Conservation (phyloP, 2,113 vertebrate species). For the Notothenia rossii region DNA sequence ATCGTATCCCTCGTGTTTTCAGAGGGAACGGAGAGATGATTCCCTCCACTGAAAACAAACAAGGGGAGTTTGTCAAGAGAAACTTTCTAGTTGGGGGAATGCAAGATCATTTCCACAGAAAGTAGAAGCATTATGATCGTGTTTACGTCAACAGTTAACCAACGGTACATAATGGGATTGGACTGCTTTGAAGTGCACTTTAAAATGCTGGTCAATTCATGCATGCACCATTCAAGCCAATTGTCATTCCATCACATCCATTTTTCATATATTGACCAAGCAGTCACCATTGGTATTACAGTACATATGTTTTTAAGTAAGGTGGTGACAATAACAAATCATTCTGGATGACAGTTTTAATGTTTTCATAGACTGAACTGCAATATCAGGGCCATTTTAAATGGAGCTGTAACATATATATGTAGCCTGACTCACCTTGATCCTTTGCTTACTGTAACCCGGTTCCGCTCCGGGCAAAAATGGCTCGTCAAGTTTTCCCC, state of each 20-base stretch:
- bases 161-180: conserved; percentile 33
- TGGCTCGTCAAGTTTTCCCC: conserved; percentile 15
- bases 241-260: conserved; percentile 67
- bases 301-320: conserved; percentile 23
- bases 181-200: conserved; percentile 53
- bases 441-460: conserved; percentile 13
- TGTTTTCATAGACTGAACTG: not conserved
- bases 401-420: not conserved
- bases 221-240: conserved; percentile 72
- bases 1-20: not conserved
- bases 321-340: not conserved
- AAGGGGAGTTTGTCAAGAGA: not conserved
- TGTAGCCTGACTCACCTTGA: not conserved
- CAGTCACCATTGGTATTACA: conserved; percentile 32
- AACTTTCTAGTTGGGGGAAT: not conserved
- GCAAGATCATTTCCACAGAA: not conserved
- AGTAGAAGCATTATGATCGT: not conserved
- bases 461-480: not conserved
- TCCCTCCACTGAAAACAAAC: not conserved
- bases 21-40: not conserved
- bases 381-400: not conserved
- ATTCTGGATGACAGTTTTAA: not conserved
- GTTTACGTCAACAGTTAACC: conserved; percentile 36
- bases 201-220: conserved; percentile 54
- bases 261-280: conserved; percentile 63